Evolutionary conservation across 2,113 vertebrate species (phyloP).

Genomic region (Lethenteron camtschaticum): DNA sequence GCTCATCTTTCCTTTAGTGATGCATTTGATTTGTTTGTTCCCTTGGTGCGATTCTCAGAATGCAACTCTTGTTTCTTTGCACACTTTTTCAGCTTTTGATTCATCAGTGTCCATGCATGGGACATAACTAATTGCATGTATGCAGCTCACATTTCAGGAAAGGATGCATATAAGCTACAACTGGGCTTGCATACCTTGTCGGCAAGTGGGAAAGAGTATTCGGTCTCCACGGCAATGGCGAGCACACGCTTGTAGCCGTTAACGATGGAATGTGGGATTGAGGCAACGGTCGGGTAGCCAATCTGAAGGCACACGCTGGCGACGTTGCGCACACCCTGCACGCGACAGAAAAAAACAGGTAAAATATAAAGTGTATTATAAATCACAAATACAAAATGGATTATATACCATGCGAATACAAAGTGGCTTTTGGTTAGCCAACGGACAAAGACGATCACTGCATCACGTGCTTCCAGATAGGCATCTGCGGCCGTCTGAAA

Average conservation of each 20-base stretch:
- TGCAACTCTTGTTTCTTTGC: background rate
- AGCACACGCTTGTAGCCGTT: constrained; percentile 86
- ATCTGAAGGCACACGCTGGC: constrained; percentile 87
- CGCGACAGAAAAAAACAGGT: background rate
- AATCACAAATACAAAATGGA: too few relatives aligned
- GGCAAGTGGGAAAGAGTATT: constrained; percentile 79
- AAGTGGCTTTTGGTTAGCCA: too few relatives aligned
- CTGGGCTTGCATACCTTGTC: constrained; percentile 44
- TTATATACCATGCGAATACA: too few relatives aligned
- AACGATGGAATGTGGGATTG: constrained; percentile 70
- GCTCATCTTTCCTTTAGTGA: too few relatives aligned
- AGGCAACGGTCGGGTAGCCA: constrained; percentile 86
- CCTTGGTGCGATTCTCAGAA: too few relatives aligned
- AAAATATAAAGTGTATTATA: too few relatives aligned
- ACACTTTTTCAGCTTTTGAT: background rate
- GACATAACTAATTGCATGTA: background rate
- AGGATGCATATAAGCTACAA: background rate
- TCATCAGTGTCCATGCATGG: background rate
- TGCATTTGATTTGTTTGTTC: too few relatives aligned
- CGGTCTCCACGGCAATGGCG: constrained; percentile 70
- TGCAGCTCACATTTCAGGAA: background rate
- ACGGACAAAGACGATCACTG: too few relatives aligned
- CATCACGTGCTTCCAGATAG: too few relatives aligned
- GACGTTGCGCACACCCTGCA: constrained; percentile 75
- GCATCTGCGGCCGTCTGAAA: too few relatives aligned